Evolutionary conservation across 2,888 invertebrate species (phyloP), one percentile per base, ranked within the genome.

Genomic region (Perdita meconis): DNA sequence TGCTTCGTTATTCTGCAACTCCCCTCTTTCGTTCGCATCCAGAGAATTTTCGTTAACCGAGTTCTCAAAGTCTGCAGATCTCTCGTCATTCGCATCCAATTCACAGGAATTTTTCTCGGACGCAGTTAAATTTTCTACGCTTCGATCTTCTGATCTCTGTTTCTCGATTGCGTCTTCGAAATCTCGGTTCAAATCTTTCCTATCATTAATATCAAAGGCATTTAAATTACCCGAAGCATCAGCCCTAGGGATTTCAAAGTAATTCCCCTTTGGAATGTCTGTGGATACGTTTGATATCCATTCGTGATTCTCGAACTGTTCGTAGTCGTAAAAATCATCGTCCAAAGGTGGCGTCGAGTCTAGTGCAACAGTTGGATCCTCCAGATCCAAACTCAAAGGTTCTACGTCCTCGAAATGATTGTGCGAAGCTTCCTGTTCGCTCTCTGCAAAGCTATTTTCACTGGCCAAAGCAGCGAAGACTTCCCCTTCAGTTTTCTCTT

Each of bases 361-460:
- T 10, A 83, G 82, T 44, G 85, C 76, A 51, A 72, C 85, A 34
- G 87, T 78, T 5, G 90, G 91, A 85, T 91, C 91, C 65, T 90
- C 92, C 38, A 92, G 74, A 61, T 89, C 90, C 40, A 92, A 76
- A 70, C 90, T 91, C 26, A 90, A 76, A 2, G 91, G 89, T 72
- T 92, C 91, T 2, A 87, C 76, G 47, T 92, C 90, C 44, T 89
- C 89, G 19, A 86, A 67, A 80, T 86, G 87, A 40, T 87, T 88
- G 0, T 83, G 78, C 2, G 88, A 88, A 69, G 80, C 83, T 34
- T 88, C 89, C 6, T 79, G 80, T 51, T 90, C 89, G 44, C 88
- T 89, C 16, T 88, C 89, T 3, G 81, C 89, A 82, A 88, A 87
- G 75, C 88, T 90, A 51, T 82, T 87, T 61, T 90, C 87, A 74